Conservation (phyloP, 2,797 vertebrate genomes). For the Karalla daura region DNA sequence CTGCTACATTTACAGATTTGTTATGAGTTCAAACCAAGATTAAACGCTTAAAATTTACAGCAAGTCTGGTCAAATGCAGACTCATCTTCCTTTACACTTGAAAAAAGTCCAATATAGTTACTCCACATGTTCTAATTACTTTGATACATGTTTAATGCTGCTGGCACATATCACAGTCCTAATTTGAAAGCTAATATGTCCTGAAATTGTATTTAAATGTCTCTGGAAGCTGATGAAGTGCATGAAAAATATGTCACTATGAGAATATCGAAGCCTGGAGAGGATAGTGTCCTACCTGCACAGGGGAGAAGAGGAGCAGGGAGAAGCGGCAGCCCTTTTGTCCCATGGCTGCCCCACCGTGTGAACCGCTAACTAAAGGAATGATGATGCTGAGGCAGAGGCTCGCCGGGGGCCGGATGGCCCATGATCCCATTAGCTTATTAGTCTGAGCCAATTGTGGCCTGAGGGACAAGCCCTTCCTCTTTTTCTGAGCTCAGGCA, state of each 20-base stretch:
- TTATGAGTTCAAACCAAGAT: too few relatives aligned
- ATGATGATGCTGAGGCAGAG: conserved; percentile 36
- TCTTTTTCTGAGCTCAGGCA: conserved; percentile 9
- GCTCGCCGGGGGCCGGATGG: conserved; percentile 49
- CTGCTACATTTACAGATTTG: too few relatives aligned
- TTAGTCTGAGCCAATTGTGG: conserved; percentile 75
- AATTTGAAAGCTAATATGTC: conserved; percentile 1
- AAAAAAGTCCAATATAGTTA: too few relatives aligned
- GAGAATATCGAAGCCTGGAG: too few relatives aligned
- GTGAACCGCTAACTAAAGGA: conserved; percentile 44
- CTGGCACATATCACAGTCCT: background rate
- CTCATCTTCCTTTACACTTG: too few relatives aligned
- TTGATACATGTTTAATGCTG: background rate
- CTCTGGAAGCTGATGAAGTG: background rate
- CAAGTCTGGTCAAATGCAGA: too few relatives aligned
- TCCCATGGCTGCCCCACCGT: conserved; percentile 79
- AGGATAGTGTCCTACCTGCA: conserved; percentile 78
- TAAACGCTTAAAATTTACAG: too few relatives aligned
- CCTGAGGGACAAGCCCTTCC: conserved; percentile 47
- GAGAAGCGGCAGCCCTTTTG: conserved; percentile 85
- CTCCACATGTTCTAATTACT: too few relatives aligned
- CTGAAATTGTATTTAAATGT: background rate
- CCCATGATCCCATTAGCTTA: conserved; percentile 77
- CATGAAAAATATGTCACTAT: background rate
- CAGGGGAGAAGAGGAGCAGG: conserved; percentile 81